phyloP scores from a whole-genome alignment of 1,140 invertebrate genomes.

The Scylla paramamosain region DNA sequence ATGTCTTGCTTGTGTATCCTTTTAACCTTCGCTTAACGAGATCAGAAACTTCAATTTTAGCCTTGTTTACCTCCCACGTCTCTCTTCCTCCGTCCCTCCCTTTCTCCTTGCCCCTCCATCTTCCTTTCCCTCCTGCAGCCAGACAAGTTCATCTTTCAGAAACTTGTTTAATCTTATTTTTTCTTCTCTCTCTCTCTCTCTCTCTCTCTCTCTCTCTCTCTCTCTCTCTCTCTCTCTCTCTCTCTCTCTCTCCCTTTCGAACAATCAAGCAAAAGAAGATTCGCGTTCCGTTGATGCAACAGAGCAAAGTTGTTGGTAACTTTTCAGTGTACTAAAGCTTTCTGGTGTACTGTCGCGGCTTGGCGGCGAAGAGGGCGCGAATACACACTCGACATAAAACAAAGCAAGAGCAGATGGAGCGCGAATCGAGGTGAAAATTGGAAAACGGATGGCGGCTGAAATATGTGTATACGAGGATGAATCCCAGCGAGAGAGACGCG shows the following conservation, averaged over 20 bases:
- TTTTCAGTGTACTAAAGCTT: background rate
- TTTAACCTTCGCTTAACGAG: no score
- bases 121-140: background rate
- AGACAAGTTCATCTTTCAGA: background rate
- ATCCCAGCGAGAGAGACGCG: no score
- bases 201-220: no score
- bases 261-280: background rate
- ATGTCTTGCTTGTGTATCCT: no score
- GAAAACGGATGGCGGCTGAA: no score
- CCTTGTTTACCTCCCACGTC: background rate
- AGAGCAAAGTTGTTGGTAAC: background rate
- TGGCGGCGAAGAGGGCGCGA: no score
- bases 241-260: no score
- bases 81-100: background rate
- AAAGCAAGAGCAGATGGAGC: no score
- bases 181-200: background rate
- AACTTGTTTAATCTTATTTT: background rate
- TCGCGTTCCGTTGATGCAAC: background rate
- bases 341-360: background rate
- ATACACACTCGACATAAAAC: no score
- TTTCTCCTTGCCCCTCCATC: background rate
- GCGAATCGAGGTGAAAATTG: no score
- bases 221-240: background rate
- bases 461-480: no score
- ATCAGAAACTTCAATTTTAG: background rate